phyloP scores from a whole-genome alignment of 2,888 invertebrate species.

The Blastobasis lacticolella region DNA sequence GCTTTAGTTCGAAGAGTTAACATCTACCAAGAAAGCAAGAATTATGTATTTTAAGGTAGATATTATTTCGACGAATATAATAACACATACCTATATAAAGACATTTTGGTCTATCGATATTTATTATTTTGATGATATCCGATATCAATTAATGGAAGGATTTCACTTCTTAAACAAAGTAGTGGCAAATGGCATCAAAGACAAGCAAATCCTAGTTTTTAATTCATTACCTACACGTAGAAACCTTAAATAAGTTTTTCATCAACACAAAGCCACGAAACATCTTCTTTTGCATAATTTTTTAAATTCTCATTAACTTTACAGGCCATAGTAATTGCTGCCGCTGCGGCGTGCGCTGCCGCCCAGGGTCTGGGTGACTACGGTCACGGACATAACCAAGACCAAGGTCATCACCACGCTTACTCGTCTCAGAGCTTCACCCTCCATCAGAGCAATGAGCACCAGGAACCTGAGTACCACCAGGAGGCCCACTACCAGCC shows the following conservation, averaged over 20 bases:
- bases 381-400: slow-evolving; percentile 10
- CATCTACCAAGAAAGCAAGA: neutral
- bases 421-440: slow-evolving; percentile 31
- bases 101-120: no score
- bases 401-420: slow-evolving; percentile 8
- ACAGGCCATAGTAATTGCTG: neutral
- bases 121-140: no score
- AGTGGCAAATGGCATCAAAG: no score
- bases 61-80: neutral
- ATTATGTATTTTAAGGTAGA: slow-evolving; percentile 3
- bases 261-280: no score
- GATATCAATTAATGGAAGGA: no score
- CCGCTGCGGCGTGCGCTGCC: slow-evolving; percentile 1
- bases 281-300: no score
- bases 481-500: neutral
- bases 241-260: no score
- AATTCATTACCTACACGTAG: no score
- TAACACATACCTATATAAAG: no score
- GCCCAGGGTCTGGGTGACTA: slow-evolving; percentile 6
- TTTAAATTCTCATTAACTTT: neutral
- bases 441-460: slow-evolving; percentile 30
- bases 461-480: slow-evolving; percentile 4
- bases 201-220: no score
- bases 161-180: no score
- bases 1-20: neutral